Evolutionary conservation across 2,113 vertebrate genomes (phyloP), one percentile per base, ranked within the genome.

Genomic region (Nothobranchius furzeri): DNA sequence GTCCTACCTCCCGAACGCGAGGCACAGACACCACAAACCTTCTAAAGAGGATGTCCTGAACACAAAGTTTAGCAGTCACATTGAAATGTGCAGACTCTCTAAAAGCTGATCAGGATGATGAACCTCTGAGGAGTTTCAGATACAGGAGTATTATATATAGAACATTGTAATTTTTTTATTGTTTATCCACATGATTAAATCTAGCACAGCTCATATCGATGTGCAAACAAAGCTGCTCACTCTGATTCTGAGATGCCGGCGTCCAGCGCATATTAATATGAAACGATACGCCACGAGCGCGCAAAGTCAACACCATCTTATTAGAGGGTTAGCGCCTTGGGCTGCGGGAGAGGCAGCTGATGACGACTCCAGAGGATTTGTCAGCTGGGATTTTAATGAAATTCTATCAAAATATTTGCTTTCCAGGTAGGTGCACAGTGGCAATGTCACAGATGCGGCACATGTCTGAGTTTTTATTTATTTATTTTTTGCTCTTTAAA

Each of bases 121-220:
- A 77, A 50, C 85, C 73, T 77, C 72, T 5, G 25, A 56, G 58
- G 60, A 70, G 56, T 66, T 76, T 79, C 79, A 77, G 82, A 77
- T 72, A 66, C 68, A 48, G 43, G 46, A 48, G 55, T 76, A 70
- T 85, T 75, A 86, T 83, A 86, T 83, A 81, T 89, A 70, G 73
- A 84, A 78, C 73, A 84, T 70, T 79, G 64, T 73, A 75, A 58
- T 75, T 65, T 72, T 68, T 72, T 64, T 70, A 68, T 88, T 94
- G 90, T 93, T 93, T 93, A 91, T 85, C 80, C 55, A 69, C 78
- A 66, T 94, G 93, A 94, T 94, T 92, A 92, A 94, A 94, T 94
- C 87, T 80, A 37, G 80, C 76, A 30, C 87, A 84, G 84, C 88
- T 93, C 90, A 94, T 92, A 92, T 92, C 81, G 53, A 85, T 82